phyloP scores from a whole-genome alignment of 2,888 invertebrate genomes.

The Exocentrus adspersus region DNA sequence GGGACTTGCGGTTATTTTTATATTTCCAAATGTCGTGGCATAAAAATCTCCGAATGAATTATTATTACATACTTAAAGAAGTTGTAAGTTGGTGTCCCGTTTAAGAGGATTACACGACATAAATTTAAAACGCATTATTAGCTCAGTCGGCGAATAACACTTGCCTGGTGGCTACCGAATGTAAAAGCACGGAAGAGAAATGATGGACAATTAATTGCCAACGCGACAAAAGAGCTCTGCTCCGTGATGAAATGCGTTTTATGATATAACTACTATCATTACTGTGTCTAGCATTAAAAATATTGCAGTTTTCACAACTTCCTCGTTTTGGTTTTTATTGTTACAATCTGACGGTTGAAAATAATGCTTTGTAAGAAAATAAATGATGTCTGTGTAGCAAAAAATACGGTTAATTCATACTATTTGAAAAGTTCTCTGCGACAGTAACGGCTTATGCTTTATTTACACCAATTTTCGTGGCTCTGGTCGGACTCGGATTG shows the following conservation, averaged over 20 bases:
- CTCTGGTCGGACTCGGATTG: no score
- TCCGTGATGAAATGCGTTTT: background rate
- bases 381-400: background rate
- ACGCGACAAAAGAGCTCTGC: background rate
- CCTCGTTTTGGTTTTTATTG: no score
- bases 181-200: background rate
- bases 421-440: background rate
- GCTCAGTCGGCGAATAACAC: conserved; percentile 45
- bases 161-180: conserved; percentile 9
- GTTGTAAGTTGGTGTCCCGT: conserved; percentile 38
- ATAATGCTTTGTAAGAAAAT: background rate
- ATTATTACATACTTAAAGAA: conserved; percentile 35
- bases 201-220: background rate
- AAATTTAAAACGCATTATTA: conserved; percentile 54
- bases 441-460: background rate
- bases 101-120: conserved; percentile 42
- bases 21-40: background rate
- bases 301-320: no score
- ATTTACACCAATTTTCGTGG: no score
- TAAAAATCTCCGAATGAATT: conserved; percentile 31
- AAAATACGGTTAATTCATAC: background rate
- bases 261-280: no score
- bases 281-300: no score
- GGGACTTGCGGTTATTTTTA: conserved; percentile 11
- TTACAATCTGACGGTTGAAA: no score